Evolutionary conservation across 1,140 invertebrate genomes (phyloP).

Genomic region (roundworm (Caenorhabditis elegans)): DNA sequence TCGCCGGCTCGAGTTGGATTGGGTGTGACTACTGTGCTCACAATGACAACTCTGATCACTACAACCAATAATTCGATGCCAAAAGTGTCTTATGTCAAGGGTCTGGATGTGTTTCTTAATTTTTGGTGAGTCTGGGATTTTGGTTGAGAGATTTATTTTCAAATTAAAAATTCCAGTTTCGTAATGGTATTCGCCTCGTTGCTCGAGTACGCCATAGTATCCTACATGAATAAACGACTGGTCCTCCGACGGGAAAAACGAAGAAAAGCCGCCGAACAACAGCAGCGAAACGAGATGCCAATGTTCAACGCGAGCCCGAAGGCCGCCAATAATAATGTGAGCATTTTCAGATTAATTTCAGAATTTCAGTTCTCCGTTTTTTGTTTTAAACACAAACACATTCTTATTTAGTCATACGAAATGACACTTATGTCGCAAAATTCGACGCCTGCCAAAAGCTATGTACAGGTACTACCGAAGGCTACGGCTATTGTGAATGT

Average conservation of each 20-base stretch:
- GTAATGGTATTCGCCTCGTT: constrained; percentile 67
- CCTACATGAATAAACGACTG: constrained; percentile 64
- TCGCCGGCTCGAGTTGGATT: constrained; percentile 65
- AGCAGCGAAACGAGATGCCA: constrained; percentile 35
- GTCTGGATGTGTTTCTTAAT: constrained; percentile 66
- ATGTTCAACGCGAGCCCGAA: constrained; percentile 41
- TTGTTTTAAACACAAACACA: not conserved
- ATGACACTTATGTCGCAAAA: constrained; percentile 45
- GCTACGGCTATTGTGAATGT: not conserved
- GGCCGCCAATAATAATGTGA: constrained; percentile 42
- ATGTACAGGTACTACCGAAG: constrained; percentile 23
- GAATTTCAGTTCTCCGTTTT: not conserved
- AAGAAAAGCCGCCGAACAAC: constrained; percentile 50
- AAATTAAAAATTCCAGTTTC: too few species aligned
- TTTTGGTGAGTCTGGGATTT: constrained; percentile 59
- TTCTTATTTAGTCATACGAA: constrained; percentile 44
- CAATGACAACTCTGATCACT: constrained; percentile 67
- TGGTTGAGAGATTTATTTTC: too few species aligned
- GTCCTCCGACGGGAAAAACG: constrained; percentile 52
- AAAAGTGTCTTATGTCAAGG: constrained; percentile 66
- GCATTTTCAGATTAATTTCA: too few species aligned
- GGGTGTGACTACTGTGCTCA: constrained; percentile 65
- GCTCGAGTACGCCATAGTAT: constrained; percentile 67
- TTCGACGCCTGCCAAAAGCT: constrained; percentile 43
- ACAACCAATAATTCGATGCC: constrained; percentile 67